Evolutionary conservation across 2,888 invertebrate genomes (phyloP), one percentile per base, ranked within the genome.

Genomic region (Mactromeris polynyma): DNA sequence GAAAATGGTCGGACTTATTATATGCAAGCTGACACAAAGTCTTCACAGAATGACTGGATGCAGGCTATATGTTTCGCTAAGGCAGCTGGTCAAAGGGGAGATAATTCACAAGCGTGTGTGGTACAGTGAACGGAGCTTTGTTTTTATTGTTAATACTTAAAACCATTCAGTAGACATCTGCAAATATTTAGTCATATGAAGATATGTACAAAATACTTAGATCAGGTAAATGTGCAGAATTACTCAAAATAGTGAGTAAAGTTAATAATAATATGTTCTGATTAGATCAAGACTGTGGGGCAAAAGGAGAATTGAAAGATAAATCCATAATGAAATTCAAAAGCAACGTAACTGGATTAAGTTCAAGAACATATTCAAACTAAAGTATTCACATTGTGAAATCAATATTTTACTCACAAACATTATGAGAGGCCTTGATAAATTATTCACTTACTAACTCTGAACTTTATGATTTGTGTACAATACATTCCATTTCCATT

Each of bases 21-120:
- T 90, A 94, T 96, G 58, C 95, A 96, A 81, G 96, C 96, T 38
- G 96, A 96, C 31, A 95, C 95, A 94, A 96, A 96, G 91, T 84
- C 91, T 26, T 91, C 90, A 31, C 96, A 96, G 85, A 95, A 96
- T 91, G 94, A 96, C 84, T 96, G 96, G 96, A 96, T 96, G 96
- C 96, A 96, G 88, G 96, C 96, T 7, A 96, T 96, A 73, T 96
- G 96, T 89, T 96, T 96, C 93, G 96, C 96, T 7, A 96, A 96
- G 89, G 96, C 95, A 85, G 95, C 96, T 14, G 96, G 96, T 4
- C 93, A 93, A 31, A 92, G 92, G 40, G 96, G 95, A 4, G 95
- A 95, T 54, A 91, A 94, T 58, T 96, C 96, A 33, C 94, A 95
- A 89, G 96, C 96, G 3, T 96, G 96, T 94, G 94, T 94, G 11